A percentile compares a stretch with the other conserved stretches of the same genome.
Evolutionary conservation across 2,888 invertebrate species (phyloP).

Genomic region (Allygus modestus): DNA sequence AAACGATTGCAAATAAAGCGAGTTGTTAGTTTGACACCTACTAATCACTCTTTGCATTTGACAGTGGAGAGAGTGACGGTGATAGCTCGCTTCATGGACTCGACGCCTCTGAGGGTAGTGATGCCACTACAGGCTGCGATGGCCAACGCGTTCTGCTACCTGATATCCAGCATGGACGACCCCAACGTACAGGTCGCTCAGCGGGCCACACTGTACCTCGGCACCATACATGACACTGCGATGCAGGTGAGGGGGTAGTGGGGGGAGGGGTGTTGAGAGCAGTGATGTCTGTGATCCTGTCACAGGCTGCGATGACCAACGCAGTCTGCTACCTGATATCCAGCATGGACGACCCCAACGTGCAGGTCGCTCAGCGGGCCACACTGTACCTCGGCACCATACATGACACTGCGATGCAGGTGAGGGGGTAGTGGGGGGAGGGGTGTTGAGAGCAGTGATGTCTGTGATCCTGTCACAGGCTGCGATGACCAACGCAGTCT

Average conservation of each 20-base stretch:
- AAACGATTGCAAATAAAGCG: too few species aligned
- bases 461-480: too few species aligned
- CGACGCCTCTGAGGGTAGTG: constrained; percentile 90
- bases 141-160: constrained; percentile 97
- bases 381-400: constrained; percentile 95
- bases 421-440: constrained; percentile 73
- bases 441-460: too few species aligned
- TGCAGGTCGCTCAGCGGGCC: constrained; percentile 96
- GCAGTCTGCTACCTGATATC: constrained; percentile 91
- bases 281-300: too few species aligned
- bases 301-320: too few species aligned
- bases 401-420: constrained; percentile 92
- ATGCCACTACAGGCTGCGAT: constrained; percentile 93
- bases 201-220: constrained; percentile 92
- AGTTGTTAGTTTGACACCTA: too few species aligned
- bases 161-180: constrained; percentile 98
- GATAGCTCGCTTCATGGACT: constrained; percentile 95
- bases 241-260: constrained; percentile 80
- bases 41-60: constrained; percentile 13
- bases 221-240: constrained; percentile 94
- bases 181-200: constrained; percentile 97
- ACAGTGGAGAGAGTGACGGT: constrained; percentile 95
- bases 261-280: too few species aligned
- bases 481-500: constrained; percentile 72
- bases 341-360: constrained; percentile 96